Evolutionary conservation across 2,888 invertebrate genomes (phyloP).

Genomic region (Tridacna gigas): DNA sequence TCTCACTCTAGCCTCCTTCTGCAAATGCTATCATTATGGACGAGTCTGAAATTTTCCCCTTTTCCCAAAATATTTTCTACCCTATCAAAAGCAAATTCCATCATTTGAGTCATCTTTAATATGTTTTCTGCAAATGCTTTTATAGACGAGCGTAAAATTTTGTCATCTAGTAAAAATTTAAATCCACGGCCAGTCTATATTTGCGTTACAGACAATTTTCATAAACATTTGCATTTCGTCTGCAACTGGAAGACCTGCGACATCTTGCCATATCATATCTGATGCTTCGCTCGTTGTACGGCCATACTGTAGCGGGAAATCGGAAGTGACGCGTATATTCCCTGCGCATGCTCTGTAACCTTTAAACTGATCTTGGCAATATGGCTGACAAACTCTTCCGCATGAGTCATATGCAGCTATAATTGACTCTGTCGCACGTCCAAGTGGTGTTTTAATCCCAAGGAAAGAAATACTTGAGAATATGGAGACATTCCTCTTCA

Average conservation of each 20-base stretch:
- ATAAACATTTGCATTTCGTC: slow-evolving; percentile 57
- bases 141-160: neutral
- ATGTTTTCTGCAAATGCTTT: no score
- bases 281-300: slow-evolving; percentile 20
- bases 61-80: no score
- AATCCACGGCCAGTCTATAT: slow-evolving; percentile 58
- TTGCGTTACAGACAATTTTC: slow-evolving; percentile 61
- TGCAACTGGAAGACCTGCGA: slow-evolving; percentile 49
- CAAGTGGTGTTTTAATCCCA: slow-evolving; percentile 60
- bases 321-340: slow-evolving; percentile 54
- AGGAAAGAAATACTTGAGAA: slow-evolving; percentile 60
- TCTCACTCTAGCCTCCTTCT: no score
- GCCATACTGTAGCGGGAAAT: slow-evolving; percentile 56
- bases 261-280: slow-evolving; percentile 59
- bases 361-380: slow-evolving; percentile 41
- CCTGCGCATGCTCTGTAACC: slow-evolving; percentile 63
- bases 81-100: no score
- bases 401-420: slow-evolving; percentile 70
- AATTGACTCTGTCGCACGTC: slow-evolving; percentile 51
- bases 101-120: no score
- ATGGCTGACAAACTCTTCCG: slow-evolving; percentile 67
- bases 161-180: neutral
- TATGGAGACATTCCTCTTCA: slow-evolving; percentile 61
- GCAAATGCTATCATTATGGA: no score
- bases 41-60: no score